Evolutionary conservation across 1,140 invertebrate species (phyloP).

Genomic region (Coptotermes formosanus): DNA sequence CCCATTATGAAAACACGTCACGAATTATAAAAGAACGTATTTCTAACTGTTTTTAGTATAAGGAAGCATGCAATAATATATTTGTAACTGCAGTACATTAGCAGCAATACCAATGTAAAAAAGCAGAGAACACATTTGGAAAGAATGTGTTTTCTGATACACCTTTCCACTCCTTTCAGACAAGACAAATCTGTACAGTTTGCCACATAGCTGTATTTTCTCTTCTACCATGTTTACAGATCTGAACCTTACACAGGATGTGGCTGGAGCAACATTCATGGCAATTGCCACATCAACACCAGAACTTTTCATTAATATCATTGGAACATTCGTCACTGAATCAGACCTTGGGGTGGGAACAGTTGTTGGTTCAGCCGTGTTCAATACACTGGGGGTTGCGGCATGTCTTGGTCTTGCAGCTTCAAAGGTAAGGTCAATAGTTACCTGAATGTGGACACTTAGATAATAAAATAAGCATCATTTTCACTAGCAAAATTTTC

Average conservation of each 20-base stretch:
- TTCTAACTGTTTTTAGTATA: too few species aligned
- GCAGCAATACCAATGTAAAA: not conserved
- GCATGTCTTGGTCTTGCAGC: constrained; percentile 78
- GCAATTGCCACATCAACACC: constrained; percentile 86
- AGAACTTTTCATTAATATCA: constrained; percentile 86
- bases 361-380: constrained; percentile 84
- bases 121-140: not conserved
- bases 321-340: constrained; percentile 75
- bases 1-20: too few species aligned
- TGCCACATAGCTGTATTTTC: not conserved
- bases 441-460: too few species aligned
- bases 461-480: not conserved
- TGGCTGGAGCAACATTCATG: constrained; percentile 90
- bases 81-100: not conserved
- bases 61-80: too few species aligned
- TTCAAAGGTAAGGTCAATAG: constrained; percentile 54
- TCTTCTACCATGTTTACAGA: constrained; percentile 40
- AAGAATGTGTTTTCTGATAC: not conserved
- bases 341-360: constrained; percentile 82
- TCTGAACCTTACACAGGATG: constrained; percentile 61
- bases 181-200: not conserved
- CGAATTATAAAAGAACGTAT: too few species aligned
- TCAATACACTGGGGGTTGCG: constrained; percentile 84
- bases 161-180: not conserved
- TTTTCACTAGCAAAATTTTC: not conserved